Percentiles rank a stretch among this genome's conserved stretches.
Conservation (phyloP, 2,888 invertebrate genomes). For the Exocentrus adspersus region DNA sequence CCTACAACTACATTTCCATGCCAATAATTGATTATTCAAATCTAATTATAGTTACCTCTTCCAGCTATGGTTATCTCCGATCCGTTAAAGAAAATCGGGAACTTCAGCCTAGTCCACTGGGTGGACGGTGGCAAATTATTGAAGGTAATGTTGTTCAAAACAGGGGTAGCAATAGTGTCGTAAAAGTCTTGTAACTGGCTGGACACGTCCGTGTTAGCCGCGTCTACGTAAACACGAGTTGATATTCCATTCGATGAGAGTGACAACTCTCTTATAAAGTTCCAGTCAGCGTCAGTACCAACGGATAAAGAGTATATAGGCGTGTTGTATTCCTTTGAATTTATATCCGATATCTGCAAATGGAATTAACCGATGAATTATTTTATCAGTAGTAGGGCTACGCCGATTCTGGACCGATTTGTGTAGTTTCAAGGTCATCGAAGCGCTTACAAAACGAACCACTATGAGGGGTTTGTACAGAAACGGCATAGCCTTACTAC, state of each 20-base stretch:
- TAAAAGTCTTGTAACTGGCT: conserved; percentile 73
- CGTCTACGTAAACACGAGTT: conserved; percentile 72
- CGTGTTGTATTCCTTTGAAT: conserved; percentile 58
- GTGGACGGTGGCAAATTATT: conserved; percentile 62
- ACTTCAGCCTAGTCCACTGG: conserved; percentile 65
- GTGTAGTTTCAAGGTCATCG: too few relatives aligned
- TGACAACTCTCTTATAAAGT: conserved; percentile 71
- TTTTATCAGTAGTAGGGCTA: too few relatives aligned
- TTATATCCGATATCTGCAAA: conserved; percentile 60
- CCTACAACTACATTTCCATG: too few relatives aligned
- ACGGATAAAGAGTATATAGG: conserved; percentile 73
- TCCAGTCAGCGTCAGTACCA: conserved; percentile 72
- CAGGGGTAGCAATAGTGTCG: conserved; percentile 72
- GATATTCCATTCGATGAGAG: conserved; percentile 72
- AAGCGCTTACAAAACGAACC: too few relatives aligned
- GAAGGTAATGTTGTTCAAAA: conserved; percentile 71
- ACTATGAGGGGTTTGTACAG: too few relatives aligned
- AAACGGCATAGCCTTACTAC: too few relatives aligned
- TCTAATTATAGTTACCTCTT: conserved; percentile 19
- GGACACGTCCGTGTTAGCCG: conserved; percentile 64
- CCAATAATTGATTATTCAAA: too few relatives aligned
- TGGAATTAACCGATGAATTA: background rate
- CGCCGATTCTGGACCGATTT: too few relatives aligned
- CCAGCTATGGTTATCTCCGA: conserved; percentile 72
- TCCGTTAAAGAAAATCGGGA: conserved; percentile 69